Evolutionary conservation across 2,888 invertebrate genomes (phyloP).

Genomic region (Rhabditophanes sp.): DNA sequence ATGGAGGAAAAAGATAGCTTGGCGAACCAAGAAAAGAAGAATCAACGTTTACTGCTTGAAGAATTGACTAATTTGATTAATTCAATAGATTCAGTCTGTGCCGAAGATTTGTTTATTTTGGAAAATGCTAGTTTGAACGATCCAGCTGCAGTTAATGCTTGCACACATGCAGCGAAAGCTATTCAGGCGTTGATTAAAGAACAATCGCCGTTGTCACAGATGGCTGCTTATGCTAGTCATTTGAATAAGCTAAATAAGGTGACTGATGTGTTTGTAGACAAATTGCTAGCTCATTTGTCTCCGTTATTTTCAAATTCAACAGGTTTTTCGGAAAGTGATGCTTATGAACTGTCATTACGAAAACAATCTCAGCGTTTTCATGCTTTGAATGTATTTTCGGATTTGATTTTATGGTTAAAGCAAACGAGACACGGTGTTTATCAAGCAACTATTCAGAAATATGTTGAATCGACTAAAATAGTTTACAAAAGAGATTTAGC

Average conservation of each 20-base stretch:
- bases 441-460: slow-evolving; percentile 49
- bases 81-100: slow-evolving; percentile 26
- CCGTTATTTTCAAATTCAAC: slow-evolving; percentile 83
- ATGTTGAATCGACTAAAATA: slow-evolving; percentile 25
- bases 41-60: slow-evolving; percentile 58
- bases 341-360: too few species aligned
- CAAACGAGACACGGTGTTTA: slow-evolving; percentile 59
- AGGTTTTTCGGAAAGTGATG: slow-evolving; percentile 15
- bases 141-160: slow-evolving; percentile 24
- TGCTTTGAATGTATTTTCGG: slow-evolving; percentile 57
- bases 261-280: slow-evolving; percentile 63
- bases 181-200: slow-evolving; percentile 14
- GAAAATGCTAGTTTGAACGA: slow-evolving; percentile 34
- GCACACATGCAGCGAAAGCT: slow-evolving; percentile 33
- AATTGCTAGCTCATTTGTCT: slow-evolving; percentile 72
- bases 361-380: slow-evolving; percentile 65
- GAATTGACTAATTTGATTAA: slow-evolving; percentile 18
- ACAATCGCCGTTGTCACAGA: slow-evolving; percentile 13
- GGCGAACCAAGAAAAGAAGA: slow-evolving; percentile 68
- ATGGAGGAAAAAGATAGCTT: slow-evolving; percentile 76
- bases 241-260: slow-evolving; percentile 53
- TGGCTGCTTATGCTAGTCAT: slow-evolving; percentile 15
- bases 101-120: slow-evolving; percentile 24
- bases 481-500: slow-evolving; percentile 31
- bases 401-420: slow-evolving; percentile 33